phyloP scores from a whole-genome alignment of 2,113 vertebrate genomes.

The Pituophis catenifer region DNA sequence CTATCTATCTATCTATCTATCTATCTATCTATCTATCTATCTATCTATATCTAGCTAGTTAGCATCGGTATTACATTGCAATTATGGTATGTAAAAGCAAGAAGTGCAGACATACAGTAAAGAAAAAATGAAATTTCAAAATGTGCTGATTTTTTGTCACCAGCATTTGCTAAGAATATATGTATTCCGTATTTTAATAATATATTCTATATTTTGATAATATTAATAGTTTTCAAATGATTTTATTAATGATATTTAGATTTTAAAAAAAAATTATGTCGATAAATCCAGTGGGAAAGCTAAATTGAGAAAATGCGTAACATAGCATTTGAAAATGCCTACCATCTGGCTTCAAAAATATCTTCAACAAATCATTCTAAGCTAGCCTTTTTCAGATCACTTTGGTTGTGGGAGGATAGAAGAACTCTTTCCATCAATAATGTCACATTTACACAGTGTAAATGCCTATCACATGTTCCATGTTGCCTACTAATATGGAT shows the following conservation, averaged over 20 bases:
- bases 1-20: too few relatives aligned
- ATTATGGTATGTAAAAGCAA: constrained; percentile 9
- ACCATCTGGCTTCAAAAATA: not conserved
- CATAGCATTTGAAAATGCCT: not conserved
- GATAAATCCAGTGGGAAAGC: not conserved
- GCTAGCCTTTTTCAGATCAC: not conserved
- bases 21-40: too few relatives aligned
- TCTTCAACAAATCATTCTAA: not conserved
- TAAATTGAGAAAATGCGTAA: not conserved
- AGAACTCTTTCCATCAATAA: not conserved
- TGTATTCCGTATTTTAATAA: not conserved
- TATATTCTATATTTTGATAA: not conserved
- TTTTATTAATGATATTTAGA: too few relatives aligned
- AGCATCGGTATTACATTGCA: not conserved
- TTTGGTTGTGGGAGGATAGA: not conserved
- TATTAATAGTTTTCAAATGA: not conserved
- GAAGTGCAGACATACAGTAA: not conserved
- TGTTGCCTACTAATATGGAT: not conserved
- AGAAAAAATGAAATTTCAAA: not conserved
- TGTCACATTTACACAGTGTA: not conserved
- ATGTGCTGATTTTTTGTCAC: not conserved
- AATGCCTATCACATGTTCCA: not conserved
- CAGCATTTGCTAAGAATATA: not conserved
- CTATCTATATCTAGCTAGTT: not conserved
- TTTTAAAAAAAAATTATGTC: not conserved